Conservation (phyloP, 23 tunicate species). For the Ciona savignyi region DNA sequence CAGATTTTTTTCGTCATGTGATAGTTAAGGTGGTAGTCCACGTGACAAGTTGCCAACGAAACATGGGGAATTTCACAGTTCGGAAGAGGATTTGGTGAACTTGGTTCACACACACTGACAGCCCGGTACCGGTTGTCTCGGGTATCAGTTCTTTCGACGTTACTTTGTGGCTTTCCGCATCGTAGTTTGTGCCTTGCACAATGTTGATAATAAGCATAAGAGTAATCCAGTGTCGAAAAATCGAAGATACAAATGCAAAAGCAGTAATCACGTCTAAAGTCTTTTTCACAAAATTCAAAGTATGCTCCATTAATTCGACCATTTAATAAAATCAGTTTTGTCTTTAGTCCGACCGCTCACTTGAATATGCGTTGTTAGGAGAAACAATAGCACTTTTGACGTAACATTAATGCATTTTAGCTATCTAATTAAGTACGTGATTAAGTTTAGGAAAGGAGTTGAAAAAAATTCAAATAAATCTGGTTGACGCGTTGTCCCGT, state of each 20-base stretch:
- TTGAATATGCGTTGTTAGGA: no score
- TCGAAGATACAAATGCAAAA: constrained; percentile 12
- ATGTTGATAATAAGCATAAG: constrained; percentile 15
- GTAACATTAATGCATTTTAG: no score
- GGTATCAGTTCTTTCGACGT: no score
- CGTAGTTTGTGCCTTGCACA: no score
- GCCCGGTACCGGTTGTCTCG: no score
- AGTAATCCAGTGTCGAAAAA: constrained; percentile 24
- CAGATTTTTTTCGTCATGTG: not conserved
- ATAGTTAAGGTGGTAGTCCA: constrained; percentile 23
- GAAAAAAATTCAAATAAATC: not conserved
- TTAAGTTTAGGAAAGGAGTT: not conserved
- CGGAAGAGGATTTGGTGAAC: constrained; percentile 19
- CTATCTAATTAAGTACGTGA: no score
- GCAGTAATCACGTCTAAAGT: constrained; percentile 4
- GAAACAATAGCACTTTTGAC: no score
- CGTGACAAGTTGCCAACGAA: constrained; percentile 13
- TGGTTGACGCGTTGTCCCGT: not conserved
- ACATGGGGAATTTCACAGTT: constrained; percentile 17
- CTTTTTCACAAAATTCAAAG: not conserved
- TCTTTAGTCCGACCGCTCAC: no score
- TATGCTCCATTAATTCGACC: no score
- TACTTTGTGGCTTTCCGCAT: no score
- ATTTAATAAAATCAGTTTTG: no score
- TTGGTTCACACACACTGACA: constrained; percentile 26